Conservation (phyloP, 2,113 vertebrate species). For the Tichodroma muraria region DNA sequence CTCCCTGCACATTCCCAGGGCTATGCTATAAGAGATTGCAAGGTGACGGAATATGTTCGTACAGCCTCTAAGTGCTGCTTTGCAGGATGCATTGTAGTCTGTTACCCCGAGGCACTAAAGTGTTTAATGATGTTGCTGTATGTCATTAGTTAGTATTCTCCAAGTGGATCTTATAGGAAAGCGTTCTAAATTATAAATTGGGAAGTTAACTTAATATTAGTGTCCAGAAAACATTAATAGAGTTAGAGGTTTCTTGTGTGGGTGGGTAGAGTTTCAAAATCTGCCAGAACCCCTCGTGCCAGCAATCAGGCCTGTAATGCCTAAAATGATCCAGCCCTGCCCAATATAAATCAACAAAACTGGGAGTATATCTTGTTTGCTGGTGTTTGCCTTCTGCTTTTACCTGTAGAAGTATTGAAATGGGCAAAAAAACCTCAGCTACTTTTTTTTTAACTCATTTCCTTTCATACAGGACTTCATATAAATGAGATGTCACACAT, state of each 20-base stretch:
- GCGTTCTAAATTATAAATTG: neutral
- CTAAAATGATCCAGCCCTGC: neutral
- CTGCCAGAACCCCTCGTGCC: neutral
- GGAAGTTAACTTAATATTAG: neutral
- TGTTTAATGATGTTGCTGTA: conserved; percentile 32
- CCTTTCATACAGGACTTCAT: neutral
- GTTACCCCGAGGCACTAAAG: conserved; percentile 28
- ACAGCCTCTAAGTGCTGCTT: conserved; percentile 29
- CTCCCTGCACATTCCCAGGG: conserved; percentile 40
- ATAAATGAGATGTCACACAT: neutral
- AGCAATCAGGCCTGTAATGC: neutral
- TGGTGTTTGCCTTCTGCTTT: neutral
- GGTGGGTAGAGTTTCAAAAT: neutral
- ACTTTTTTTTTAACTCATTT: neutral
- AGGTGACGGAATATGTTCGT: conserved; percentile 46
- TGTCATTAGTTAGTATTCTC: conserved; percentile 9
- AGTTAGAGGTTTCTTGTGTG: neutral
- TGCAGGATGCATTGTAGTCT: conserved; percentile 7
- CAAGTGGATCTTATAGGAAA: neutral
- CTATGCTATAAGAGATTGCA: conserved; percentile 23
- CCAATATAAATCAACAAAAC: neutral
- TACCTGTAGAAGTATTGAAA: neutral
- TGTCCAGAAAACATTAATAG: neutral
- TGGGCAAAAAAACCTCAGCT: neutral
- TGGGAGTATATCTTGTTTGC: neutral